phyloP scores from a whole-genome alignment of 2,888 invertebrate species.

The Polietes domitor region DNA sequence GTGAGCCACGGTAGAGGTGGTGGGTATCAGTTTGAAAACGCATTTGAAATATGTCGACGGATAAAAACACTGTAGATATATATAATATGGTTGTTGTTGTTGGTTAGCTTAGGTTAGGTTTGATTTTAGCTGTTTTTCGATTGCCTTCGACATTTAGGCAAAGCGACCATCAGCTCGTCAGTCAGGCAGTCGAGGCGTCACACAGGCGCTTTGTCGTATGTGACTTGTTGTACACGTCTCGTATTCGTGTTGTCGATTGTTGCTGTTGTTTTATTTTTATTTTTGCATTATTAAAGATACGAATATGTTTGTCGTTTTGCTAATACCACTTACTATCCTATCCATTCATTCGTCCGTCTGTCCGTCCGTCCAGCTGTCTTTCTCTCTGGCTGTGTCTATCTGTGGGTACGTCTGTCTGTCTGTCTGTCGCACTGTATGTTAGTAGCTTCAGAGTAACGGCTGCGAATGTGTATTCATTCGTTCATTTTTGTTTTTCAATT shows the following conservation, averaged over 20 bases:
- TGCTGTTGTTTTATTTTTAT: constrained; percentile 34
- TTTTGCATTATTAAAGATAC: constrained; percentile 47
- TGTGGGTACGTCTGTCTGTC: constrained; percentile 23
- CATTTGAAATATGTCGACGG: constrained; percentile 34
- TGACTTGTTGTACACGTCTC: constrained; percentile 47
- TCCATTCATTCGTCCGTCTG: not conserved
- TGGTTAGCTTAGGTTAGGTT: constrained; percentile 26
- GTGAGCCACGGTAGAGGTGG: not conserved
- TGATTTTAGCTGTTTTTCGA: constrained; percentile 1
- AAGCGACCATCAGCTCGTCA: not conserved
- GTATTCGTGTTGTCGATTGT: constrained; percentile 46
- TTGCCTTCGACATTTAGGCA: constrained; percentile 52
- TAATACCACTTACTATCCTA: constrained; percentile 22
- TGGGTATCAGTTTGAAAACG: constrained; percentile 20
- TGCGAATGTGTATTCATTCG: constrained; percentile 1
- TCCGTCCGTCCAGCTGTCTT: constrained; percentile 16
- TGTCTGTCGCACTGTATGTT: not conserved
- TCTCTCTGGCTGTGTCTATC: constrained; percentile 14
- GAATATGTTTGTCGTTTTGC: constrained; percentile 48
- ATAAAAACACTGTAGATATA: constrained; percentile 30
- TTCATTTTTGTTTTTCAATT: constrained; percentile 44
- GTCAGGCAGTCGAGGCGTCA: constrained; percentile 24
- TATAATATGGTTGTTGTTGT: not conserved
- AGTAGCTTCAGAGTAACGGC: not conserved
- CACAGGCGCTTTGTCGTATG: constrained; percentile 50